Base-by-base conservation (phyloP, 2,888 invertebrate genomes). In the Eupeodes latifasciatus region DNA sequence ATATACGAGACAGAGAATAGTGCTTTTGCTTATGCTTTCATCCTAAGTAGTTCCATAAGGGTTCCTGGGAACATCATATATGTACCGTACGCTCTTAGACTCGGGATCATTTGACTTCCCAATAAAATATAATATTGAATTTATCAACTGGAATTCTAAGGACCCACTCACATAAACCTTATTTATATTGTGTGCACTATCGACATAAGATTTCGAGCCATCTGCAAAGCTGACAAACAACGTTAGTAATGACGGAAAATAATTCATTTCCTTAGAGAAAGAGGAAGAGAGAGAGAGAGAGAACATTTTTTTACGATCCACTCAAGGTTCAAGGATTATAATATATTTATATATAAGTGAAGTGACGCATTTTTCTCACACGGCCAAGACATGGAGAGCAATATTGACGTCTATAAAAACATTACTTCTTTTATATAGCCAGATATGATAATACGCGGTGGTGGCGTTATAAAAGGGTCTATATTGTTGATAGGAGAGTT, bases 271-370 rank as follows among this genome's bases (percentile, higher is more conserved):
- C 72, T 55, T 11, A n/a, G n/a, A 40, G 77, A n/a, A 12, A 40
- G 77, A 62, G n/a, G 14, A 62, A 6, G 44, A 67, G 27, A 27
- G 27, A 27, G 27, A 27, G 3, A 11, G n/a, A 40, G 77, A 67
- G n/a, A 16, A 62, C 4, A 51, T 62, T 61, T 61, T 11, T 86
- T 87, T 84, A 87, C 80, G 87, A 84, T 49, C 81, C 57, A 67
- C 16, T 75, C 75, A 79, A 82, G 80, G 76, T 14, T 75, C 75
- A 79, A 82, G 80, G 76, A 87, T 87, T 87, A 80, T 55, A 64
- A 80, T 55, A 64, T 86, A 47, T 75, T 72, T 27, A 27, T 27
- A 27, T 27, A 27, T 27, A 27, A 27, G 27, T 27, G 27, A 27
- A 79, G 80, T 61, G 72, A 72, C 87, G 74, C 76, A 79, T 66